These are phyloP conservation scores for Typhlichthys eigenmanni DNA, from an alignment of 2,797 vertebrate genomes.

Conservation along the genomic window DNA sequence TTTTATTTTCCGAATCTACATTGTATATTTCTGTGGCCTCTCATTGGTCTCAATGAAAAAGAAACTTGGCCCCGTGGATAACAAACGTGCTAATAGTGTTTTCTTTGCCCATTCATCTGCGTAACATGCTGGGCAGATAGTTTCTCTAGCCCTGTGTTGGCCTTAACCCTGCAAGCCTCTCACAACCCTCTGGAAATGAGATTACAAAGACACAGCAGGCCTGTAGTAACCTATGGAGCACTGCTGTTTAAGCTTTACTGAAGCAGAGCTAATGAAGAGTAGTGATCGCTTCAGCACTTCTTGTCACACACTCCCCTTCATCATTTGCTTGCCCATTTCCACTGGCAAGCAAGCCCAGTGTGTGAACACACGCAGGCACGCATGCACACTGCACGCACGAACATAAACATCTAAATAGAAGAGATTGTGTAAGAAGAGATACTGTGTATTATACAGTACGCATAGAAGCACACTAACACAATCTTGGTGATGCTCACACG, in stretches of 20 bases:
- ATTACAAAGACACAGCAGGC: conserved; percentile 31
- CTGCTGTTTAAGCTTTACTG: conserved; percentile 41
- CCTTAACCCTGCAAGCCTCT: background rate
- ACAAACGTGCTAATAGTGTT: conserved; percentile 6
- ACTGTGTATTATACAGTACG: background rate
- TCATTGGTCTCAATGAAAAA: conserved; percentile 17
- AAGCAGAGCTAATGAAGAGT: conserved; percentile 65
- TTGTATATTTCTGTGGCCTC: background rate
- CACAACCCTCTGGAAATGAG: conserved; percentile 14
- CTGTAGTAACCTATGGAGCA: conserved; percentile 17
- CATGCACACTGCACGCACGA: background rate
- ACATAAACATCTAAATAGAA: background rate
- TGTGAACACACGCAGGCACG: conserved; percentile 11
- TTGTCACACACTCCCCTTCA: conserved; percentile 46
- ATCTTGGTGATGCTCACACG: background rate
- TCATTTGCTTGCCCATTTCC: conserved; percentile 15
- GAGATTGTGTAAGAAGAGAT: background rate
- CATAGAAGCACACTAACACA: background rate
- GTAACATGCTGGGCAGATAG: conserved; percentile 18
- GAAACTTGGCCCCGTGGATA: conserved; percentile 12
- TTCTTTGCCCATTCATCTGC: conserved; percentile 21
- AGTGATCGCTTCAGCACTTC: conserved; percentile 37
- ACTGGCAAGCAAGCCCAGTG: conserved; percentile 7
- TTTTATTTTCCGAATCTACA: background rate
- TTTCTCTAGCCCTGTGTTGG: conserved; percentile 6